Evolutionary conservation across 2,113 vertebrate species (phyloP).

Genomic region (Pachypanchax playfairii): DNA sequence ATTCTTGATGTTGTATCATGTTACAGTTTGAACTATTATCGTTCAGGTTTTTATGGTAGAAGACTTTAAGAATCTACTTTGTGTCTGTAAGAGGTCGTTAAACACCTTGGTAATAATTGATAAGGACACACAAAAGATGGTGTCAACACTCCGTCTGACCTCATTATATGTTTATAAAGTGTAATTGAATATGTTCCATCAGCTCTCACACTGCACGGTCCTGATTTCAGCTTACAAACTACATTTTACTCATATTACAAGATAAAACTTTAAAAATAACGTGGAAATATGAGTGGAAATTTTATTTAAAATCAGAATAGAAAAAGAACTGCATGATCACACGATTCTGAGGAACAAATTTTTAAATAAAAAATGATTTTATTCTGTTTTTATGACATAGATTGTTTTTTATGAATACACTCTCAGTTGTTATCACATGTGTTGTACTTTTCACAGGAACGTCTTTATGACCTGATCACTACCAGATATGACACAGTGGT

Average conservation of each 20-base stretch:
- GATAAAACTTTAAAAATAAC: no score
- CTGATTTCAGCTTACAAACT: constrained; percentile 42
- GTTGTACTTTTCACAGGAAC: no score
- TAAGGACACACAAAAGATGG: constrained; percentile 48
- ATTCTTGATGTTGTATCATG: not conserved
- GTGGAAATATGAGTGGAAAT: no score
- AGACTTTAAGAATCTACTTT: not conserved
- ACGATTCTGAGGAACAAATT: no score
- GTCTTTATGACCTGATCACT: no score
- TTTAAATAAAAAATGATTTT: no score
- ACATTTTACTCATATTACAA: not conserved
- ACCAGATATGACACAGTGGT: no score
- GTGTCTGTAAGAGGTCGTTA: constrained; percentile 54
- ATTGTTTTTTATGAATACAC: no score
- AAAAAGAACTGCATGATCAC: no score
- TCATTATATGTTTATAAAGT: constrained; percentile 55
- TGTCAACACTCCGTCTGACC: constrained; percentile 49
- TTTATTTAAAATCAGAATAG: no score
- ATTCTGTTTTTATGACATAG: no score
- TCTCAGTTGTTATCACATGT: no score
- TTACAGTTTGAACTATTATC: not conserved
- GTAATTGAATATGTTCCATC: constrained; percentile 48
- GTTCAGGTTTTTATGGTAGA: not conserved
- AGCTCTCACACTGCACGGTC: constrained; percentile 18
- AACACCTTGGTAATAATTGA: constrained; percentile 71